Percentiles rank a stretch among this genome's conserved stretches.
phyloP scores from a whole-genome alignment of 2,113 vertebrate species.

The Ochotona princeps region DNA sequence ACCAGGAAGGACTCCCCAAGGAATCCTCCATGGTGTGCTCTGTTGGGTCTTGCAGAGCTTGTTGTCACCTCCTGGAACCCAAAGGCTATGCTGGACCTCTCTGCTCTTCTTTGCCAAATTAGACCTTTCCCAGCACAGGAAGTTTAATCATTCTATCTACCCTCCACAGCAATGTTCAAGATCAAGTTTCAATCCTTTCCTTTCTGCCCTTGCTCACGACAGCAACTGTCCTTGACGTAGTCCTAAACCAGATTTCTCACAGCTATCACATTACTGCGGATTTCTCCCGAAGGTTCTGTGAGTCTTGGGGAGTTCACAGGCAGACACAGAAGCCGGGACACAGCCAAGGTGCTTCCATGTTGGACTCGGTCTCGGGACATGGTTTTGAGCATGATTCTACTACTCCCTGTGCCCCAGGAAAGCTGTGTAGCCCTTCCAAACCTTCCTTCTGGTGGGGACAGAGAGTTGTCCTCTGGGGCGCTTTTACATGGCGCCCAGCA shows the following conservation, averaged over 20 bases:
- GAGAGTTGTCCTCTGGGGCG: too few relatives aligned
- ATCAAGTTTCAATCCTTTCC: not conserved
- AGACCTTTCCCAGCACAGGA: not conserved
- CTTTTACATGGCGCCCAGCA: not conserved
- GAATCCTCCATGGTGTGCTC: not conserved
- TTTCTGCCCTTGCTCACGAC: not conserved
- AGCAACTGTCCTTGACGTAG: not conserved
- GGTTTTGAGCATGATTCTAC: not conserved
- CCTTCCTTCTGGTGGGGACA: not conserved
- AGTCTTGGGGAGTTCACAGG: not conserved
- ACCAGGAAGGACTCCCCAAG: not conserved
- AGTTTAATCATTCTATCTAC: not conserved
- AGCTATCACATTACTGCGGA: not conserved
- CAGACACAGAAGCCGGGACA: not conserved
- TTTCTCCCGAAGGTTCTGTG: not conserved
- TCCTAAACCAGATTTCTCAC: not conserved
- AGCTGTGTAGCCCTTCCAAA: not conserved
- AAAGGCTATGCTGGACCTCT: not conserved
- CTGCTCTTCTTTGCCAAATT: not conserved
- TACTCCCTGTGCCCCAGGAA: not conserved
- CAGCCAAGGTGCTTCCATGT: not conserved
- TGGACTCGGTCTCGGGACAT: not conserved
- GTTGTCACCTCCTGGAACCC: not conserved
- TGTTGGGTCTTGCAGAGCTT: not conserved
- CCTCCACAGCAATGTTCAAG: not conserved